These are phyloP conservation scores for Rhopalosiphum maidis DNA, from an alignment of 1,140 invertebrate genomes.

Conservation along the genomic window DNA sequence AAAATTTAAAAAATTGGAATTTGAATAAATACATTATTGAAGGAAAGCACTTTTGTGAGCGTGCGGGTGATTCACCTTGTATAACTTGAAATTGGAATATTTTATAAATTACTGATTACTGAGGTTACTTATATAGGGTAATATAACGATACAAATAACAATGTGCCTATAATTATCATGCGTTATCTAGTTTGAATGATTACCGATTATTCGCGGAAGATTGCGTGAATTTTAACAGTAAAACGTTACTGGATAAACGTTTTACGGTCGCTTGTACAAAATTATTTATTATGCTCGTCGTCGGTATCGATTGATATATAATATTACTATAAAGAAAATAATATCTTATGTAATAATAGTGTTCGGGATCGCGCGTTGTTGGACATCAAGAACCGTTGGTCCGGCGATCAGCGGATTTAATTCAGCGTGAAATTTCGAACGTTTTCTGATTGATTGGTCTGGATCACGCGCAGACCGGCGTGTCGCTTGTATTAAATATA, in stretches of 20 bases:
- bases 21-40: neutral
- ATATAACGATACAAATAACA: neutral
- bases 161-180: neutral
- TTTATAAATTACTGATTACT: neutral
- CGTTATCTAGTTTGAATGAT: neutral
- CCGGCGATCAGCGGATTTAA: neutral
- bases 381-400: neutral
- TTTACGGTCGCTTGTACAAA: neutral
- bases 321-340: neutral
- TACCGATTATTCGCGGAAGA: neutral
- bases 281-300: neutral
- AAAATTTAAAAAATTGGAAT: neutral
- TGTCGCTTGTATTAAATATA: neutral
- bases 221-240: conserved; percentile 1
- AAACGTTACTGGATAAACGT: neutral
- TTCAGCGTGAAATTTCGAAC: neutral
- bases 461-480: neutral
- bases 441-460: neutral
- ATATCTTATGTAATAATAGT: neutral
- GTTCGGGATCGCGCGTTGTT: neutral
- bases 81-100: neutral
- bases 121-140: no score
- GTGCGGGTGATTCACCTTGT: neutral
- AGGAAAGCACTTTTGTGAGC: neutral
- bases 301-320: neutral